phyloP scores from a whole-genome alignment of 2,888 invertebrate species.

The Doris montereyensis region DNA sequence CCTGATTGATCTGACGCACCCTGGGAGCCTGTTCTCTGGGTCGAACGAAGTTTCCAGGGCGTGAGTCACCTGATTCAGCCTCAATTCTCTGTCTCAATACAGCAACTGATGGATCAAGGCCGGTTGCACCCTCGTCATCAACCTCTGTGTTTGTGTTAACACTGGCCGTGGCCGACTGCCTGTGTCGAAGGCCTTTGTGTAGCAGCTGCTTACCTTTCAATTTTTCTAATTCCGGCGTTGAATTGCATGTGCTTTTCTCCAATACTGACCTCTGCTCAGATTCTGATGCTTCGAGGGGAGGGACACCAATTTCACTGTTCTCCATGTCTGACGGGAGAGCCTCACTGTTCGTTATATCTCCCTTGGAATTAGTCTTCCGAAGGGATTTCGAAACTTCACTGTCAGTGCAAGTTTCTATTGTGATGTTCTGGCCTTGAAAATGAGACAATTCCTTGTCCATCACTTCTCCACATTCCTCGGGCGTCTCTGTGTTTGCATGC shows the following conservation, averaged over 20 bases:
- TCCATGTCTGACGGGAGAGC: no score
- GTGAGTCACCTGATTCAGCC: slow-evolving; percentile 34
- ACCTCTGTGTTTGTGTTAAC: slow-evolving; percentile 1
- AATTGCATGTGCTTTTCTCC: slow-evolving; percentile 34
- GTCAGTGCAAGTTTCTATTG: no score
- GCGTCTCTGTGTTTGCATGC: neutral
- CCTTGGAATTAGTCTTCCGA: neutral
- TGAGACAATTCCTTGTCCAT: neutral
- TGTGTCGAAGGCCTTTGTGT: slow-evolving; percentile 37
- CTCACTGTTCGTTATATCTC: slow-evolving; percentile 3
- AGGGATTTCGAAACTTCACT: slow-evolving; percentile 6
- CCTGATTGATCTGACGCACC: neutral
- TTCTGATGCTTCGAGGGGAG: slow-evolving; percentile 22
- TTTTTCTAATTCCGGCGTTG: slow-evolving; percentile 32
- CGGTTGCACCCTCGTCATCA: neutral
- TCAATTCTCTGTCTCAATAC: slow-evolving; percentile 32
- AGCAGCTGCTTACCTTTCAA: neutral
- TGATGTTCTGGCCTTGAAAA: neutral
- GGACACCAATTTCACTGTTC: neutral
- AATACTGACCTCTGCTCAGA: slow-evolving; percentile 31
- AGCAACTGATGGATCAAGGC: neutral
- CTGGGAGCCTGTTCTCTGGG: neutral
- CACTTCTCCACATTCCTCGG: neutral
- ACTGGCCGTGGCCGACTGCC: slow-evolving; percentile 36
- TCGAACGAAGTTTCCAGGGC: neutral